Evolutionary conservation across 1,140 invertebrate genomes (phyloP), one percentile per base, ranked within the genome.

Genomic region (Microplitis demolitor): DNA sequence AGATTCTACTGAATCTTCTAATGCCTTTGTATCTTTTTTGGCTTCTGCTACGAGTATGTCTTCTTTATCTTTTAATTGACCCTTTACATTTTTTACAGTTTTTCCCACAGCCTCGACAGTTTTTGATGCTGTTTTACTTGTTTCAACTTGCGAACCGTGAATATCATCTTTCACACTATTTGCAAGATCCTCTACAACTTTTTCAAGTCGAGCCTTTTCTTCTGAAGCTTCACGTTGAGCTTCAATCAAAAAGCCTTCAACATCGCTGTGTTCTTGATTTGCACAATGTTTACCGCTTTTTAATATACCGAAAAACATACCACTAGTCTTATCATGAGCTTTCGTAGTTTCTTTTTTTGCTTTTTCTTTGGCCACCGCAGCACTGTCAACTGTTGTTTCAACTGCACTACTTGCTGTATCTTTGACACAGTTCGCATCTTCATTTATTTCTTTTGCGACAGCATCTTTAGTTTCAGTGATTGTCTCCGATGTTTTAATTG

Each of bases 221-320:
- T 72, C 50, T 54, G 3, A 33, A 16, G 56, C 34, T 3, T 75
- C 67, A 0, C 50, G 61, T 69, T 73, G 69, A 50, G 56, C 66
- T 35, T 24, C 11, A 73, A 77, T 69, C 0, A 74, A 60, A 1
- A 61, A 56, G 6, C 71, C 69, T 1, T 73, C 70, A 3, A 33
- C 45, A 33, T 73, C 71, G 0, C 56, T 31, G 11, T 14, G 2
- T 4, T 31, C 11, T 14, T 75, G 74, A 33, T 64, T 78, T 0
- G 69, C 71, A 5, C 75, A 9, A 6, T 82, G 78, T 61, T 83
- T 82, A 0, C 70, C 74, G 1, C 78, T 74, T 5, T 81, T 81
- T 60, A 82, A 78, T 1, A 82, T 75, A 0, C 79, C 81, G 0
- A 79, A 78, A 0, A 82, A 70, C 16, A 82, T 80, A 5, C 78